Conservation (phyloP, 2,888 invertebrate species). For the Pterobdella sp. region DNA sequence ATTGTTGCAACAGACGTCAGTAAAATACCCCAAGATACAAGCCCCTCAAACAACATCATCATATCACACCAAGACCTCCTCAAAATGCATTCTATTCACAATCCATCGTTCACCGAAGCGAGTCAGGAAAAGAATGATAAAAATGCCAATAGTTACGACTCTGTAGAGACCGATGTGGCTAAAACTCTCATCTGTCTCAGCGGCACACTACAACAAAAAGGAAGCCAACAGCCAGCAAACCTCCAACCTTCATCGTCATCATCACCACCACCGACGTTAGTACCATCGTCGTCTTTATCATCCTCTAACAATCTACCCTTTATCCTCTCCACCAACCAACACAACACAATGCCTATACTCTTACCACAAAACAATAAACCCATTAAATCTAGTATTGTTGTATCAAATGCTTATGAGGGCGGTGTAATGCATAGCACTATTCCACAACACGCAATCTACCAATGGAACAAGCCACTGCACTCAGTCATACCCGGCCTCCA, state of each 20-base stretch:
- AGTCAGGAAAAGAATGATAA: background rate
- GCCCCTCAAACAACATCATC: background rate
- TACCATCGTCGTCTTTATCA: background rate
- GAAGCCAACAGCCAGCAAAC: background rate
- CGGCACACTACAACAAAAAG: conserved; percentile 26
- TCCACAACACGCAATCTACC: no score
- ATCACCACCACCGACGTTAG: background rate
- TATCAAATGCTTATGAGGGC: no score
- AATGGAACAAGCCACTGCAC: no score
- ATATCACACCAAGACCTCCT: background rate
- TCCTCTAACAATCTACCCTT: background rate
- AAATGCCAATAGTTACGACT: conserved; percentile 7
- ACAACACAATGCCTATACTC: background rate
- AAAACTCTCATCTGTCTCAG: conserved; percentile 90
- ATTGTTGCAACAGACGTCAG: no score
- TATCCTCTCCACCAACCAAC: background rate
- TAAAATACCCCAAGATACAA: no score
- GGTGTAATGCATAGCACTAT: no score
- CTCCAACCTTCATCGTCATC: background rate
- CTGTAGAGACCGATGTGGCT: conserved; percentile 79
- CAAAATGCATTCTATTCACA: background rate
- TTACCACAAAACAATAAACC: background rate
- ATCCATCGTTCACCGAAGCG: background rate
- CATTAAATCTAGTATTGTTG: background rate
- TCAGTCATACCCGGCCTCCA: no score